Evolutionary conservation across 1,140 invertebrate species (phyloP).

Genomic region (Bicyclus anynana): DNA sequence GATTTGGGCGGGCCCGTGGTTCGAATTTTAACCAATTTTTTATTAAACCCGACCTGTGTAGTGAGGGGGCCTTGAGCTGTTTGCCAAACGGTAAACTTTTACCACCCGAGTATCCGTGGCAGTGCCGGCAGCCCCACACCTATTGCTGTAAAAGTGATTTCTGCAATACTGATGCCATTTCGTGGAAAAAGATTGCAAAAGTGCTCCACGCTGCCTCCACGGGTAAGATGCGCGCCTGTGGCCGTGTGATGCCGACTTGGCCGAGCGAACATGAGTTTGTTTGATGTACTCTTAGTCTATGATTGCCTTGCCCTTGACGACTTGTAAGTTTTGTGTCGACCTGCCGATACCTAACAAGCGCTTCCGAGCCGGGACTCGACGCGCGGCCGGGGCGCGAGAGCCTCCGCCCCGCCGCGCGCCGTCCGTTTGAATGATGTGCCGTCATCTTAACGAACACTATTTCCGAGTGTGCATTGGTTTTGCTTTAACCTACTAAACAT

Average conservation of each 20-base stretch:
- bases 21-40: constrained; percentile 51
- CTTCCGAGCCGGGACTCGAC: constrained; percentile 67
- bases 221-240: constrained; percentile 66
- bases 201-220: constrained; percentile 45
- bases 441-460: constrained; percentile 65
- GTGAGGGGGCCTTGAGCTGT: constrained; percentile 64
- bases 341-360: constrained; percentile 72
- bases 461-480: constrained; percentile 73
- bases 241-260: constrained; percentile 57
- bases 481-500: constrained; percentile 74
- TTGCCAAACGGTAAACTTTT: constrained; percentile 53
- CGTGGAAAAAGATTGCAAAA: constrained; percentile 48
- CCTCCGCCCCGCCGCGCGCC: constrained; percentile 22
- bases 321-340: constrained; percentile 71
- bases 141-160: constrained; percentile 68
- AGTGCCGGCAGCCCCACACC: constrained; percentile 52
- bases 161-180: constrained; percentile 64
- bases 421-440: constrained; percentile 70
- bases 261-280: constrained; percentile 67
- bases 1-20: constrained; percentile 30
- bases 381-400: no score
- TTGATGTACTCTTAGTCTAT: constrained; percentile 70
- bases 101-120: constrained; percentile 56
- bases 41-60: constrained; percentile 59
- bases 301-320: constrained; percentile 66